phyloP scores from a whole-genome alignment of 2,113 vertebrate genomes.

The Opisthocomus hoazin region DNA sequence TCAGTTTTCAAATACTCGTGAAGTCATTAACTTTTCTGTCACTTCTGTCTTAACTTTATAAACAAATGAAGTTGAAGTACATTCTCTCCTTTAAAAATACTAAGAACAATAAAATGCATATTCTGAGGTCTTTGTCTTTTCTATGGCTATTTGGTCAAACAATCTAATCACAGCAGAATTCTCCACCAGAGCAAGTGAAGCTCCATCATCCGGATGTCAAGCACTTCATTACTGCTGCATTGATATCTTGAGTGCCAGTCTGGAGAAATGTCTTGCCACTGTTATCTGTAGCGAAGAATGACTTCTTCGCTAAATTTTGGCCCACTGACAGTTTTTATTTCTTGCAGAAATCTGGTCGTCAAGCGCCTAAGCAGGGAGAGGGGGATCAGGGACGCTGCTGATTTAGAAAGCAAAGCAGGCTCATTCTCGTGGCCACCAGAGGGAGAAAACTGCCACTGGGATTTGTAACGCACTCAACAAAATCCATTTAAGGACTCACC shows the following conservation, averaged over 20 bases:
- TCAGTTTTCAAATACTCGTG: background rate
- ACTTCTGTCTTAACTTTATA: background rate
- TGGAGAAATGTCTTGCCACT: background rate
- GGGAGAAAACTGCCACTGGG: background rate
- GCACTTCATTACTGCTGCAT: background rate
- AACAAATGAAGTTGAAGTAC: background rate
- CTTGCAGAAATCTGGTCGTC: background rate
- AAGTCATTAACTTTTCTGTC: background rate
- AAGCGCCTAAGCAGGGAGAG: background rate
- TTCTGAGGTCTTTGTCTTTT: background rate
- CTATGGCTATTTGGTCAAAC: background rate
- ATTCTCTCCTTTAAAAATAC: background rate
- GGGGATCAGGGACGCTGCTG: background rate
- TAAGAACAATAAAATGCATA: background rate
- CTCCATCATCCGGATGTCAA: background rate
- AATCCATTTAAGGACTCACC: fast-evolving
- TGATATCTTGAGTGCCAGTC: background rate
- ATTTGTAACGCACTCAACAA: fast-evolving
- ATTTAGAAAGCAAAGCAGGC: background rate
- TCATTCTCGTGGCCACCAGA: background rate
- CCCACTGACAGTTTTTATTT: background rate
- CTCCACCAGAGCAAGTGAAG: background rate
- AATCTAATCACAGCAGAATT: background rate
- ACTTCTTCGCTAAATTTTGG: background rate
- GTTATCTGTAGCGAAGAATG: background rate